These are phyloP conservation scores for Tetramorium bicarinatum DNA, from an alignment of 2,888 invertebrate genomes.

Conservation along the genomic window DNA sequence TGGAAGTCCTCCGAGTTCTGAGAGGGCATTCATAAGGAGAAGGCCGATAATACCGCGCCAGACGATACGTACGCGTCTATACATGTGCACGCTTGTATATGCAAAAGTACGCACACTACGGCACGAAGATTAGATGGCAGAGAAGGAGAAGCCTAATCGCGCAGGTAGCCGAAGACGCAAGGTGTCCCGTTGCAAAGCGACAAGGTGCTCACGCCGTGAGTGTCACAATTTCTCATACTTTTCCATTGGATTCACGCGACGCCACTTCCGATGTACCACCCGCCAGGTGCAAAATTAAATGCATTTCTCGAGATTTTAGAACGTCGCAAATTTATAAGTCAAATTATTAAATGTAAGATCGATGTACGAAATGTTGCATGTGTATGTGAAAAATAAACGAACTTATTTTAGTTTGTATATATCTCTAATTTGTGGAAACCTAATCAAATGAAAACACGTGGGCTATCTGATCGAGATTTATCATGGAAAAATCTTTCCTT, in stretches of 20 bases:
- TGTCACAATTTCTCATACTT: conserved; percentile 36
- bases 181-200: conserved; percentile 14
- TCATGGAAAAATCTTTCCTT: neutral
- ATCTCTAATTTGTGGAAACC: neutral
- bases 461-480: neutral
- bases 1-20: conserved; percentile 24
- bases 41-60: conserved; percentile 36
- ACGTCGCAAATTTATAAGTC: no score
- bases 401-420: neutral
- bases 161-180: conserved; percentile 23
- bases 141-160: conserved; percentile 29
- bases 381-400: neutral
- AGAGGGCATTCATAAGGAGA: conserved; percentile 52
- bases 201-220: neutral
- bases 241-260: conserved; percentile 20
- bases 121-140: conserved; percentile 22
- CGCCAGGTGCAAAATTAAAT: conserved; percentile 2
- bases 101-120: neutral
- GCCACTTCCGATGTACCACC: neutral
- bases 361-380: neutral
- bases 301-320: neutral
- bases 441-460: neutral
- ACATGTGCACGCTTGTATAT: neutral
- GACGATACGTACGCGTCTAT: conserved; percentile 2
- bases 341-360: neutral